These are phyloP conservation scores for Thereuonema tuberculata DNA, from an alignment of 1,140 invertebrate species.

Conservation along the genomic window DNA sequence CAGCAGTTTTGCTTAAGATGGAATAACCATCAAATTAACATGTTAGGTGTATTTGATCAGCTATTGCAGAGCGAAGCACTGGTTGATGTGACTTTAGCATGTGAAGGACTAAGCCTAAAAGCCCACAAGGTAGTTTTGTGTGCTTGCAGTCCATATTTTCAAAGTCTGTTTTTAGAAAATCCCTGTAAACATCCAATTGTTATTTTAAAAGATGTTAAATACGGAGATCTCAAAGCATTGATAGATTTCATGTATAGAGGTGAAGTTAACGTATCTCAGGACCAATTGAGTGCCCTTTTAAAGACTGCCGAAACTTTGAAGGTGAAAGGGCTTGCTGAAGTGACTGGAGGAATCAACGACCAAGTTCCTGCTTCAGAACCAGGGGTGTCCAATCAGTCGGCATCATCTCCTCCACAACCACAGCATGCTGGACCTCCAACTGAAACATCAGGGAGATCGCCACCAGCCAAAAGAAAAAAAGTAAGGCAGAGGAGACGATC, in stretches of 20 bases:
- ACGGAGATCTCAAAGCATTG: conserved; percentile 46
- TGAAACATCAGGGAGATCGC: not conserved
- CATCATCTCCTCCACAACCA: not conserved
- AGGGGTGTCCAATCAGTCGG: not conserved
- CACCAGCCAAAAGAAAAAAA: conserved; percentile 9
- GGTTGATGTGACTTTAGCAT: conserved; percentile 82
- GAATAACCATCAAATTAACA: conserved; percentile 76
- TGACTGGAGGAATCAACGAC: conserved; percentile 44
- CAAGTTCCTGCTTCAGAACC: not conserved
- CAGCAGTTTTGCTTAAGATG: conserved; percentile 87
- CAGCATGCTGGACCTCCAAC: not conserved
- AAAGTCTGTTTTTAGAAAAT: conserved; percentile 76
- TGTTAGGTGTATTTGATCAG: conserved; percentile 43
- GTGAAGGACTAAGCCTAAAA: conserved; percentile 59
- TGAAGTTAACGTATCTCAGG: conserved; percentile 86
- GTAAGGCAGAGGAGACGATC: not conserved
- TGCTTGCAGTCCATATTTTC: conserved; percentile 36
- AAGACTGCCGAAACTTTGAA: conserved; percentile 87
- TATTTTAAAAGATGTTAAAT: conserved; percentile 80
- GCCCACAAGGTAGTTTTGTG: conserved; percentile 1
- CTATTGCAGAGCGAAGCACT: conserved; percentile 34
- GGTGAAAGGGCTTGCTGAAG: conserved; percentile 79
- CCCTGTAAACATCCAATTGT: conserved; percentile 82
- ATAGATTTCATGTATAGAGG: conserved; percentile 44
- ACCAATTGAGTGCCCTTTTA: conserved; percentile 72